Evolutionary conservation across 2,888 invertebrate genomes (phyloP).

Genomic region (Tetramorium bicarinatum): DNA sequence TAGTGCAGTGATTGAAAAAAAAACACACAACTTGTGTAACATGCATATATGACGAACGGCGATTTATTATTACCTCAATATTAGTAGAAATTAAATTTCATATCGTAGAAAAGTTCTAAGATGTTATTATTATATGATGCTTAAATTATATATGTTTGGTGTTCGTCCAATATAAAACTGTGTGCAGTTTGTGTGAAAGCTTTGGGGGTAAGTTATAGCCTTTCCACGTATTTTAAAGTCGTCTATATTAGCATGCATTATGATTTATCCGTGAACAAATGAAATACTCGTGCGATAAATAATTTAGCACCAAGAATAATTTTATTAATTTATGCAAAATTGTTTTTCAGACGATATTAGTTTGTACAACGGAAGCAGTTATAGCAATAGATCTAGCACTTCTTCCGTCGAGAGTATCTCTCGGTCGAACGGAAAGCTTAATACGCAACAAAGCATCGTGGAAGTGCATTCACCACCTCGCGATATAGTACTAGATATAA

Average conservation of each 20-base stretch:
- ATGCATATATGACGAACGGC: not conserved
- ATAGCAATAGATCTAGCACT: conserved; percentile 28
- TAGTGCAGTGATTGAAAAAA: not conserved
- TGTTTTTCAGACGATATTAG: conserved; percentile 50
- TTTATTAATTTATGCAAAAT: not conserved
- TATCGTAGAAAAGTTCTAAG: not conserved
- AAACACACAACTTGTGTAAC: not conserved
- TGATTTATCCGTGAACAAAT: not conserved
- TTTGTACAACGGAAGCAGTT: conserved; percentile 23
- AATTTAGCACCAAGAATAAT: not conserved
- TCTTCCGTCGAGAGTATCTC: conserved; percentile 30
- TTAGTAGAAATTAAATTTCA: conserved; percentile 12
- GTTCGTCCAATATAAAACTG: conserved; percentile 59
- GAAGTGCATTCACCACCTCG: conserved; percentile 68
- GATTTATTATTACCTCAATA: not conserved
- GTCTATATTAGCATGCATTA: conserved; percentile 13
- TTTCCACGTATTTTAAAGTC: conserved; percentile 21
- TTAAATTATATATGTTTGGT: conserved; percentile 65
- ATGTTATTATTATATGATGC: conserved; percentile 50
- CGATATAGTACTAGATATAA: conserved; percentile 6
- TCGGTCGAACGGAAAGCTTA: not conserved
- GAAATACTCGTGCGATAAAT: not conserved
- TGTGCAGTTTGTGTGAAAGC: conserved; percentile 42
- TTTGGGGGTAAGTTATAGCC: conserved; percentile 65
- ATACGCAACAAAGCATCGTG: conserved; percentile 55